Evolutionary conservation across 2,888 invertebrate genomes (phyloP).

Genomic region (Coleophora deauratella): DNA sequence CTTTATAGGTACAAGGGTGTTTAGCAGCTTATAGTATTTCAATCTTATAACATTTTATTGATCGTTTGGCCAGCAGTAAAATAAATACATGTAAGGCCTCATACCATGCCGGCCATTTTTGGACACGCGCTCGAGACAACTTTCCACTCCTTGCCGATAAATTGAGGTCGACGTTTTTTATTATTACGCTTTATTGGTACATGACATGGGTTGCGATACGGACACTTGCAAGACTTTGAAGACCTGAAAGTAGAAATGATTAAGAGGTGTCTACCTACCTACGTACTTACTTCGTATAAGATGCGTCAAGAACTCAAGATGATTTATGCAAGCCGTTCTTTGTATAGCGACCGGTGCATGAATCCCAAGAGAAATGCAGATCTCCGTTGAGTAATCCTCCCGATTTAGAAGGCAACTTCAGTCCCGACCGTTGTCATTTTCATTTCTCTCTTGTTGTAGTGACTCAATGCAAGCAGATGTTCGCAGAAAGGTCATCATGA

Average conservation of each 20-base stretch:
- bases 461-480: conserved; percentile 43
- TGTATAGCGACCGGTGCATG: no score
- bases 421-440: no score
- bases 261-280: no score
- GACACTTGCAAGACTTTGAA: no score
- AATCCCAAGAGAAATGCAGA: no score
- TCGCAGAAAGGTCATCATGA: conserved; percentile 15
- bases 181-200: conserved; percentile 20
- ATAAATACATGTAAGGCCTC: conserved; percentile 18
- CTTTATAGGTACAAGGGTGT: no score
- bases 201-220: conserved; percentile 19
- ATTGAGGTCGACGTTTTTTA: conserved; percentile 36
- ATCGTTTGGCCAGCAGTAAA: conserved; percentile 9
- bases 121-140: conserved; percentile 36
- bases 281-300: no score
- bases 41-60: conserved; percentile 3
- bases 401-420: conserved; percentile 34
- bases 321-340: no score
- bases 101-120: conserved; percentile 29
- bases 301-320: no score
- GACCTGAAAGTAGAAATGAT: no score
- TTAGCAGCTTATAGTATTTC: no score
- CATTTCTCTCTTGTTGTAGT: conserved; percentile 21
- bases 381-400: conserved; percentile 49
- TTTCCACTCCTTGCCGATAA: conserved; percentile 47